Evolutionary conservation across 2,888 invertebrate genomes (phyloP).

Genomic region (Glaucopsyche alexis): DNA sequence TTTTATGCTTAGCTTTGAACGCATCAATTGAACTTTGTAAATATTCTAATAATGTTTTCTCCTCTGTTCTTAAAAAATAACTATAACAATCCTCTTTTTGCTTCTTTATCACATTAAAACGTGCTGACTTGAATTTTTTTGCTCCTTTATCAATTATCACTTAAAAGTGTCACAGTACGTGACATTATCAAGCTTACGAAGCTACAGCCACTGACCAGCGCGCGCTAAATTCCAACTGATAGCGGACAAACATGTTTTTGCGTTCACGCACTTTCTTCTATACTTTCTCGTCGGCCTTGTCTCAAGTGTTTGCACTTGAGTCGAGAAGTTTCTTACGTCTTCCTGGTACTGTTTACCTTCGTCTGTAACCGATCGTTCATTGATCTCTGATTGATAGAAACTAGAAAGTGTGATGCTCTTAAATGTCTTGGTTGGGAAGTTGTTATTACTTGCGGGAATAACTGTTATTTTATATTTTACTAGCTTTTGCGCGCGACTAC

Average conservation of each 20-base stretch:
- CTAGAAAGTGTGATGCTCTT: slow-evolving; percentile 1
- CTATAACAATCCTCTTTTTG: too few species aligned
- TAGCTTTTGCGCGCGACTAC: too few species aligned
- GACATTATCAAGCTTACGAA: slow-evolving; percentile 7
- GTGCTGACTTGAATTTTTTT: neutral
- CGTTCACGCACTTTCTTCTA: slow-evolving; percentile 70
- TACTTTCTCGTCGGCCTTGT: slow-evolving; percentile 60
- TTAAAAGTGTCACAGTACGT: slow-evolving; percentile 6
- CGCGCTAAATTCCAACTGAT: slow-evolving; percentile 56
- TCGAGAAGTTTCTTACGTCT: slow-evolving; percentile 24
- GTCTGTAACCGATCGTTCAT: slow-evolving; percentile 13
- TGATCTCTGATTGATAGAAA: slow-evolving; percentile 12
- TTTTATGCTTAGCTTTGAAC: too few species aligned
- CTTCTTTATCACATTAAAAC: neutral
- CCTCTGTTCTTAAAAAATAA: too few species aligned
- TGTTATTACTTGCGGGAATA: neutral
- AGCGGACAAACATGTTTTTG: slow-evolving; percentile 57
- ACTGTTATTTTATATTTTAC: neutral
- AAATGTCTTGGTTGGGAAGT: neutral
- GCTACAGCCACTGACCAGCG: neutral
- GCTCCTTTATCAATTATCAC: neutral
- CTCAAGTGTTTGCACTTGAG: slow-evolving; percentile 29
- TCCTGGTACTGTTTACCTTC: slow-evolving; percentile 22
- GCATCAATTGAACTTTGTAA: too few species aligned
- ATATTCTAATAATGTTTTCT: too few species aligned